Conservation (phyloP, 2,113 vertebrate species). For the Rissa tridactyla region DNA sequence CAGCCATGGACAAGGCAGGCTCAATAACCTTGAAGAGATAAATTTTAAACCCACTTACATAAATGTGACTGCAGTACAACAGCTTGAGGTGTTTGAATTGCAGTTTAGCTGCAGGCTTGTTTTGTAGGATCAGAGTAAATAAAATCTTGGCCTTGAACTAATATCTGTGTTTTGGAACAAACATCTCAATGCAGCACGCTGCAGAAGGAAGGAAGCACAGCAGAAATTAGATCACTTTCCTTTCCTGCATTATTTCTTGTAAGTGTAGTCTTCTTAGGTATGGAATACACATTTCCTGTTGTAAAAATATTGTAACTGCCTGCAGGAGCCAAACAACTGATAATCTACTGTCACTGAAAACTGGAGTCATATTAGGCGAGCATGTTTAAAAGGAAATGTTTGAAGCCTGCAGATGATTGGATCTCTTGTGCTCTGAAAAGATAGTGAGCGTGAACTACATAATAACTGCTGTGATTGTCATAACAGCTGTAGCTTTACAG, state of each 20-base stretch:
- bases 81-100: neutral
- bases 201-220: slow-evolving; percentile 55
- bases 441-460: accelerated
- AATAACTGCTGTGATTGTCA: neutral
- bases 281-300: slow-evolving; percentile 54
- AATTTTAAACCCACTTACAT: neutral
- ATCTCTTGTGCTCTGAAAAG: neutral
- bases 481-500: neutral
- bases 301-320: slow-evolving; percentile 6
- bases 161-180: slow-evolving; percentile 41
- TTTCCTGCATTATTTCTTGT: slow-evolving; percentile 49
- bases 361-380: neutral
- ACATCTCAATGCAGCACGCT: neutral
- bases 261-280: slow-evolving; percentile 7
- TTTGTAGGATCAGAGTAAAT: slow-evolving; percentile 3
- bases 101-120: neutral
- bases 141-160: slow-evolving; percentile 51
- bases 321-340: neutral
- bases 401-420: neutral
- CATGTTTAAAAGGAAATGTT: neutral
- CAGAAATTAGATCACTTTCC: slow-evolving; percentile 51
- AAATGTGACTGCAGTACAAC: neutral
- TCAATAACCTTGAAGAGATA: neutral
- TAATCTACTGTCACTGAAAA: neutral
- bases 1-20: neutral